Base-by-base conservation (phyloP, 2,888 invertebrate genomes). In the Sphaerophoria taeniata region DNA sequence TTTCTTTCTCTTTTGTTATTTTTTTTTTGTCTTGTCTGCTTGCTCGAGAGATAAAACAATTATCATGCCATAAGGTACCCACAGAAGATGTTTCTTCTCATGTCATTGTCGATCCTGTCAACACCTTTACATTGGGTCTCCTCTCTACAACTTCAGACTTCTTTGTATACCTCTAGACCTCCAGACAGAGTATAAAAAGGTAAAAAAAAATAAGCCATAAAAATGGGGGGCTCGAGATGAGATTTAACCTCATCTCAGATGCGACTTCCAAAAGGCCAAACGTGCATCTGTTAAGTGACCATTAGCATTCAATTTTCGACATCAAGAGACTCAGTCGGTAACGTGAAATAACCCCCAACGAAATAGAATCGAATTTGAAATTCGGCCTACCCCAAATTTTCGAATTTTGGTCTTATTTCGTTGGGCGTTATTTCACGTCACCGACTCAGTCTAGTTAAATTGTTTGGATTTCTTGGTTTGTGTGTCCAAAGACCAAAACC, bases 11-110 rank as follows among this genome's bases (percentile, higher is more conserved):
- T 73, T 49, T 84, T 83, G 79, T 84, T 78, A 49, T 67, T 61
- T 73, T 49, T 84, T 83, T 84, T 84, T 84, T 84, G 56, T 55
- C 69, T 84, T 75, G 80, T 76, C 84, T 76, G 75, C 43, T 60
- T 39, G 55, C 71, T 75, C 56, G 39, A 33, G 49, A 69, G 75
- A 75, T 84, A 79, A 84, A 71, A 75, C 74, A 79, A 79, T 84
- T 84, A 84, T 67, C 74, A 47, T 71, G 34, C 43, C 60, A 70
- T 43, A 79, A 58, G 71, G 75, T 65, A 55, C 49, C 24, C 47
- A n/a, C n/a, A 14, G 6, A 56, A 71, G 55, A 69, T 72, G 72
- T 75, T 75, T 31, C 31, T 39, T 14, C 9, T 24, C 24, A 24
- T 24, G 24, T 24, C 24, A 24, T 2, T 69, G 71, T 67, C 55